Conservation (phyloP, 1,140 invertebrate species). For the Ceratitis capitata region DNA sequence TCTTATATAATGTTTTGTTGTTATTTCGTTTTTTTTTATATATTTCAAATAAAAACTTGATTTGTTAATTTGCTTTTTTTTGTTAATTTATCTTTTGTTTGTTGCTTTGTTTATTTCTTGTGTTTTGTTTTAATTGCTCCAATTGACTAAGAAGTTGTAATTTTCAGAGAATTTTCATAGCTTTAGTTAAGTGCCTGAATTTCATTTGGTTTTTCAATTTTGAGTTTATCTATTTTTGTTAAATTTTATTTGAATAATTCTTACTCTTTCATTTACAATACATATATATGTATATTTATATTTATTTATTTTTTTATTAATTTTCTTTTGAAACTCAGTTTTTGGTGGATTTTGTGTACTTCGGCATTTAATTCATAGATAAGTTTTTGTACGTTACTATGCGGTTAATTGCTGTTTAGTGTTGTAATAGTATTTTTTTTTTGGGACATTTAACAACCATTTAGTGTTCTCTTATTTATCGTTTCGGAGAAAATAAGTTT, state of each 20-base stretch:
- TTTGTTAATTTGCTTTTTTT: neutral
- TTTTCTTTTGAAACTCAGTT: conserved; percentile 4
- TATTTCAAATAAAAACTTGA: neutral
- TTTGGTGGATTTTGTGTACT: neutral
- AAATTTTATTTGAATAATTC: no score
- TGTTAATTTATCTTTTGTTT: neutral
- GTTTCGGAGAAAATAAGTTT: neutral
- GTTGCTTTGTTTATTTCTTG: no score
- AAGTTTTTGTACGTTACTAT: neutral
- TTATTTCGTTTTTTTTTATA: neutral
- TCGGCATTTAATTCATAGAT: neutral
- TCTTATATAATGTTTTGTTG: neutral
- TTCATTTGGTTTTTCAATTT: neutral
- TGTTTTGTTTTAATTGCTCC: neutral
- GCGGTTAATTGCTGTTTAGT: no score
- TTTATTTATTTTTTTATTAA: neutral
- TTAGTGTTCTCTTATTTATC: neutral
- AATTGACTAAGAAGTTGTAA: neutral
- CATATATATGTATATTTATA: no score
- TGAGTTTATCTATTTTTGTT: neutral
- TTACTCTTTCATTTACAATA: neutral
- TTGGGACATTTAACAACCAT: conserved; percentile 44
- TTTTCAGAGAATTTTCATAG: neutral
- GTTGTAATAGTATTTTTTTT: conserved; percentile 41
- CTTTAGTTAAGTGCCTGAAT: neutral